phyloP scores from a whole-genome alignment of 1,140 invertebrate genomes.

The Stenopsyche tienmushanensis region DNA sequence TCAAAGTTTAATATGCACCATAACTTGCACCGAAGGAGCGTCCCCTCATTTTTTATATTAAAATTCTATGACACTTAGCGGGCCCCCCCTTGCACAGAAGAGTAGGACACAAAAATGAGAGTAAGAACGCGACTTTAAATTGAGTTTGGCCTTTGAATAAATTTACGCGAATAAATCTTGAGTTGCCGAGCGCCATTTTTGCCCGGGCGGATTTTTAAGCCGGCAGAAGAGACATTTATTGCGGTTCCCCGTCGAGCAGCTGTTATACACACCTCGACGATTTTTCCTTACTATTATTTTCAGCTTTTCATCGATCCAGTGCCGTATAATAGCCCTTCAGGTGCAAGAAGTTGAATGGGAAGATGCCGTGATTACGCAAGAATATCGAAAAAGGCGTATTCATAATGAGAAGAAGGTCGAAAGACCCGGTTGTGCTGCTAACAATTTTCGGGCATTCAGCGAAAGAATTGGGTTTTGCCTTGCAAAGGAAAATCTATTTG shows the following conservation, averaged over 20 bases:
- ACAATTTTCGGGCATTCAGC: too few relatives aligned
- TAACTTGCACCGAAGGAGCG: background rate
- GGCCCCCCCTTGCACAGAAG: background rate
- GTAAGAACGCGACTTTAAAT: conserved; percentile 12
- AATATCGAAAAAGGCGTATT: too few relatives aligned
- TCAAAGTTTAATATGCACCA: conserved; percentile 1
- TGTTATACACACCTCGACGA: background rate
- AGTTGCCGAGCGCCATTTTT: conserved; percentile 17
- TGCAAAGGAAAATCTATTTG: too few relatives aligned
- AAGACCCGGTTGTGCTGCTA: too few relatives aligned
- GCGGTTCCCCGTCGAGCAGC: conserved; percentile 1
- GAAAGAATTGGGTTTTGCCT: too few relatives aligned
- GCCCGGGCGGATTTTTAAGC: conserved; percentile 5
- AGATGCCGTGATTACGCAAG: background rate
- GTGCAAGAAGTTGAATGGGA: conserved; percentile 1
- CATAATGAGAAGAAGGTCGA: too few relatives aligned
- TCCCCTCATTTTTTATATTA: conserved; percentile 3
- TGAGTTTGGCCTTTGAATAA: conserved; percentile 30
- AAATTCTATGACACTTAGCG: conserved; percentile 3
- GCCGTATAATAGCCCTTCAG: conserved; percentile 13
- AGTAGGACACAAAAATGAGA: background rate
- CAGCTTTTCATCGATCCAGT: conserved; percentile 17
- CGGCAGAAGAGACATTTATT: conserved; percentile 12
- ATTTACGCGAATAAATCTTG: conserved; percentile 27
- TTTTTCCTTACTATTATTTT: conserved; percentile 16